phyloP scores from a whole-genome alignment of 2,113 vertebrate species.

The Dicerorhinus sumatrensis region DNA sequence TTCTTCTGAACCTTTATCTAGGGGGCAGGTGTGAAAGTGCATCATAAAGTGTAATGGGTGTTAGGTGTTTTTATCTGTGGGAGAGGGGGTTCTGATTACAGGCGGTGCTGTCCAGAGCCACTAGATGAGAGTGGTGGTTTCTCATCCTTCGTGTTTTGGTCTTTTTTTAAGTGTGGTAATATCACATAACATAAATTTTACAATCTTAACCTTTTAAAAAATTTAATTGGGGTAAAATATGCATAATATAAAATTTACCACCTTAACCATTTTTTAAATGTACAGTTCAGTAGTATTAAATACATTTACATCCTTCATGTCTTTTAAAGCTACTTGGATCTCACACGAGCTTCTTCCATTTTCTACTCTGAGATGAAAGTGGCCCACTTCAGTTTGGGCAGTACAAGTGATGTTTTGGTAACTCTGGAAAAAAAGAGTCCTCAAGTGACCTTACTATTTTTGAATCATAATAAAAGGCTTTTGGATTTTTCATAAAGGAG shows the following conservation, averaged over 20 bases:
- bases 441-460: conserved; percentile 26
- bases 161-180: not conserved
- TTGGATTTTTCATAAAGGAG: not conserved
- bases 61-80: not conserved
- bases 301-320: not conserved
- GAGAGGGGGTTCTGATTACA: not conserved
- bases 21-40: not conserved
- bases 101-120: not conserved
- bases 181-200: not conserved
- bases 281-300: not conserved
- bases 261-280: not conserved
- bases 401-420: conserved; percentile 50
- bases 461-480: conserved; percentile 30
- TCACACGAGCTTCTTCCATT: not conserved
- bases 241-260: not conserved
- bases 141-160: not conserved
- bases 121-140: not conserved
- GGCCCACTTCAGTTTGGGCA: not conserved
- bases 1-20: not conserved
- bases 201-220: not conserved
- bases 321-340: conserved; percentile 1
- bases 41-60: not conserved
- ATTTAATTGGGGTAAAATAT: not conserved
- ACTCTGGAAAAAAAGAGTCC: not conserved
- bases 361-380: not conserved